Conservation (phyloP, 1,140 invertebrate species). For the Mizuhopecten yessoensis region DNA sequence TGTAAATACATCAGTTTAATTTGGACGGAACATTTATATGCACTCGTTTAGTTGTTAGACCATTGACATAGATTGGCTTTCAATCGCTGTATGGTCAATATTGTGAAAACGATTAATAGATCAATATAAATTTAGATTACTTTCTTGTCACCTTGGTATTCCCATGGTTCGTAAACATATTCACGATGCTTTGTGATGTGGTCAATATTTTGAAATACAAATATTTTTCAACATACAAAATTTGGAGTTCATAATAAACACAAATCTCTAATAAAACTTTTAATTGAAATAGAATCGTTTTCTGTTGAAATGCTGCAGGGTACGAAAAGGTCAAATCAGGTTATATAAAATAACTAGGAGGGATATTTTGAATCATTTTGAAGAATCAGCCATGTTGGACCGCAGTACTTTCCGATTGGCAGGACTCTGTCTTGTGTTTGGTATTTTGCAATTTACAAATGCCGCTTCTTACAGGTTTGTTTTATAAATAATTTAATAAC, state of each 20-base stretch:
- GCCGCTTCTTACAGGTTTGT: neutral
- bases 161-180: no score
- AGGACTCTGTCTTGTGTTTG: neutral
- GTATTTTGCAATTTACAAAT: neutral
- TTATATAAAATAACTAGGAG: neutral
- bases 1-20: no score
- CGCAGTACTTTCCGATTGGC: neutral
- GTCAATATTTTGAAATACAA: slow-evolving; percentile 12
- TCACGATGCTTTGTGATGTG: neutral
- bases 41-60: no score
- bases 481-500: no score
- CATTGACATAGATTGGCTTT: no score
- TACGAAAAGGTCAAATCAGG: neutral
- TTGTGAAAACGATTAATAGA: no score
- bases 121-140: no score
- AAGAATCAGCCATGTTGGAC: neutral
- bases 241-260: neutral
- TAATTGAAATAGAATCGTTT: neutral
- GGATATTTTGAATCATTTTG: neutral
- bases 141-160: no score
- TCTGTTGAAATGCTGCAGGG: neutral
- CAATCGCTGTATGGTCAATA: no score
- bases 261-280: neutral
- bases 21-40: no score
- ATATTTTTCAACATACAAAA: neutral